Evolutionary conservation across 2,797 vertebrate genomes (phyloP), one percentile per base, ranked within the genome.

Genomic region (Rachycentron canadum): DNA sequence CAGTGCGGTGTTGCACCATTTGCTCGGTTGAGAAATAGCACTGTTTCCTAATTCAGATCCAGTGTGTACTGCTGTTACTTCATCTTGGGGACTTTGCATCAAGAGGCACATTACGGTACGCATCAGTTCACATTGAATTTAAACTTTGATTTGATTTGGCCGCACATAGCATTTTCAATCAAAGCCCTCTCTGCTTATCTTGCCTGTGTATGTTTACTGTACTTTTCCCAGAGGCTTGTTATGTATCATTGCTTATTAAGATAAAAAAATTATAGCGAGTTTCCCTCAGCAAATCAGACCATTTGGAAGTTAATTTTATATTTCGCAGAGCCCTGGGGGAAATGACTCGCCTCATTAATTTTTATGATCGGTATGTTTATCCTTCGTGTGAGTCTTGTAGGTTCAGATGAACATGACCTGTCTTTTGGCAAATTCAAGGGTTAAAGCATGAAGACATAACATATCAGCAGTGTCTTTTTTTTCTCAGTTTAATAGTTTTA

Each of bases 241-340:
- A 47, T 47, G 25, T 25, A 62, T 81, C 62, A 40, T 1, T 21
- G 61, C 61, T 85, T 75, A 78, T 81, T 78, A 71, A 53, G 47
- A 53, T 9, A 14, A 23, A 57, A 57, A 47, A 60, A 69, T 69
- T 3, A 69, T 16, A 64, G 21, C n/a, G 14, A 3, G 14, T 23
- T 67, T 78, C 28, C 56, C 32, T n/a, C 52, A 74, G 52, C 13
- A 41, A 45, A 65, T 65, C 19, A 34, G 17, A 30, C 17, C 21
- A 25, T 28, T 41, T 60, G 26, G 13, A 49, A 50, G 65, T 66
- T 55, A n/a, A 49, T 58, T 34, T 58, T 5, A 56, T 41, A 28
- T 7, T 47, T 17, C 28, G 8, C 13, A 13, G 14, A 3, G 17
- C 3, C 19, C 9, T 1, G 6, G n/a, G 60, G 60, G 28, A 64